Evolutionary conservation across 2,797 vertebrate species (phyloP), one percentile per base, ranked within the genome.

Genomic region (Otus scops): DNA sequence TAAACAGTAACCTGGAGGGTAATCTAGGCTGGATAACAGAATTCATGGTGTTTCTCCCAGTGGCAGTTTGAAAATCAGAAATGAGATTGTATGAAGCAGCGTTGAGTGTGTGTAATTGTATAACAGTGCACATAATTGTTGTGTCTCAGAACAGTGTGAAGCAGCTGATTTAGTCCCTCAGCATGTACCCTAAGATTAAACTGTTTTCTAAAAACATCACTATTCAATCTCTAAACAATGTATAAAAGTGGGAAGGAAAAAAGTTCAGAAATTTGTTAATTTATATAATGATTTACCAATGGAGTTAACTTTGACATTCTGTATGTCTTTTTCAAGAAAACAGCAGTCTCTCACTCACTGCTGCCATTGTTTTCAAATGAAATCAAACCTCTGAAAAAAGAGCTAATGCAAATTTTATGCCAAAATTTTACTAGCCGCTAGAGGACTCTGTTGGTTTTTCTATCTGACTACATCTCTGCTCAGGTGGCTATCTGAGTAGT

Each of bases 391-490:
- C 38, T 69, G 63, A 79, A 83, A 51, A 59, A 71, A 45, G 20
- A 86, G 23, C 36, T 69, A 79, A 60, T 76, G 36, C 1, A 1
- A 85, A 64, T 60, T 85, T 91, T 90, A 82, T 85, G 89, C 86
- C 94, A 87, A 95, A 94, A 82, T 94, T 92, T 83, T 63, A 80
- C 48, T 91, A 96, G 88, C 95, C 90, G 81, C 95, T 97, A 97
- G 94, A 95, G 96, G 96, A 94, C 96, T 97, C 94, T 95, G 24
- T 96, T 89, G 94, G 9, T 76, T 94, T 91, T 90, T 67, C 19
- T 79, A 70, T 87, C 0, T 36, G 39, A 34, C 60, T 83, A 14
- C 17, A 27, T 90, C 43, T 84, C 38, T 86, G 30, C 26, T 53
- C 36, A 24, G 71, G 60, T 88, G 73, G 47, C 63, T 88, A n/a